A percentile compares a stretch with the other conserved stretches of the same genome.
These are phyloP conservation scores for Philonicus albiceps DNA, from an alignment of 2,888 invertebrate genomes.

Conservation along the genomic window DNA sequence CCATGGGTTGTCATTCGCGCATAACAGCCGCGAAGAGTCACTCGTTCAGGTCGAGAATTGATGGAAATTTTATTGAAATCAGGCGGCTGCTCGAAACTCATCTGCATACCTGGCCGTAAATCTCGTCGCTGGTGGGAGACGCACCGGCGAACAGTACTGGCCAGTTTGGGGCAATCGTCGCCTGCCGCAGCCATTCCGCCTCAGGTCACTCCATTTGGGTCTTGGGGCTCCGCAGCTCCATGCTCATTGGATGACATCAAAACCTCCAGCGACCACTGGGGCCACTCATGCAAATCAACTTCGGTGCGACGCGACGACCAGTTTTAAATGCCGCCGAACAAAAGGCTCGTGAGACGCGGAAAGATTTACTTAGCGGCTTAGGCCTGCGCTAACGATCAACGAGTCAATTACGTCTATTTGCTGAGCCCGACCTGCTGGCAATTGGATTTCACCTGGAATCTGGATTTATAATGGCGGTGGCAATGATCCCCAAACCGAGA, in stretches of 20 bases:
- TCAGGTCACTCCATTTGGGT: neutral
- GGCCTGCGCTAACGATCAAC: neutral
- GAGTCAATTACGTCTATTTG: neutral
- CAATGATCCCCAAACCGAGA: neutral
- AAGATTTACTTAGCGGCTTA: neutral
- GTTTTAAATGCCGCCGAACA: slow-evolving; percentile 7
- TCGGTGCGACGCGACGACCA: neutral
- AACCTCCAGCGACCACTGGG: neutral
- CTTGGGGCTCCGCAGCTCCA: neutral
- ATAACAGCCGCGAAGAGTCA: neutral
- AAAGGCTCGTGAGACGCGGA: neutral
- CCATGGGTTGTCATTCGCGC: neutral
- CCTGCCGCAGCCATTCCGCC: neutral
- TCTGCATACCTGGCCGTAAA: neutral
- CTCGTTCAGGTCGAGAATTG: neutral
- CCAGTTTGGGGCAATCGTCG: neutral
- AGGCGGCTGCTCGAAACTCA: neutral
- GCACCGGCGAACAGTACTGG: neutral
- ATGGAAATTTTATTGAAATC: slow-evolving; percentile 19
- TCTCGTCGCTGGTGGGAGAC: neutral
- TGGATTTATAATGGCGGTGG: neutral
- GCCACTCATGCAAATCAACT: slow-evolving; percentile 2
- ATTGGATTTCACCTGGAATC: neutral
- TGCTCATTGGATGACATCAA: slow-evolving; percentile 23
- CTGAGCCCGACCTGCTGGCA: neutral